Base-by-base conservation (phyloP, 2,113 vertebrate genomes). In the Cepphus grylle region DNA sequence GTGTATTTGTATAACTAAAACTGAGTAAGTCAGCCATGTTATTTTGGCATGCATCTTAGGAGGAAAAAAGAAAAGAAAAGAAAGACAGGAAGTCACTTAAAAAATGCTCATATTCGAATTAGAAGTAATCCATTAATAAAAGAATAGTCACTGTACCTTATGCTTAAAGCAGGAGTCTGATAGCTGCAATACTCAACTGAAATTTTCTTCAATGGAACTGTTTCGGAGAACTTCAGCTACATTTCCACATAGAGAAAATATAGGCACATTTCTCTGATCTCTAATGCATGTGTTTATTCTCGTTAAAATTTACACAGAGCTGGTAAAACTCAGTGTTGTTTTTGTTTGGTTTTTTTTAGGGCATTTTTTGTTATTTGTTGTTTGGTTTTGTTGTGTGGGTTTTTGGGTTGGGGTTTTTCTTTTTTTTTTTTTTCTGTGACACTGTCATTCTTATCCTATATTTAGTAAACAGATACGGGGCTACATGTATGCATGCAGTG, bases 201-300 rank as follows among this genome's bases (percentile, higher is more conserved):
- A 95, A 86, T 86, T 89, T 96, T 95, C 72, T 93, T 96, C 78
- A 94, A 25, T 94, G 92, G 52, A 95, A 90, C 36, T 42, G 8
- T 67, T 90, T 91, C 72, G 53, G 26, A 76, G 36, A 72, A 59
- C 38, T 30, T 81, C 56, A 79, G 52, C 34, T 94, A 12, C 16
- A 15, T 87, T 81, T 81, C 52, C 43, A 36, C 29, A 20, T 2
- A 55, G n/a, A 59, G 55, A 89, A 95, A 85, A 42, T 58, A 63
- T 1, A 67, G 49, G 12, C 84, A 65, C 14, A 30, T 89, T 93
- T 62, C 56, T 94, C 36, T 90, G 45, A 62, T 36, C 15, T 89
- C 59, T 79, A 69, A 63, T 58, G 42, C 89, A 67, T 73, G 50
- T 79, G 15, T 70, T 86, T 70, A 52, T 83, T 88, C 52, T 66